Evolutionary conservation across 2,797 vertebrate species (phyloP).

Genomic region (Danio kyathit): DNA sequence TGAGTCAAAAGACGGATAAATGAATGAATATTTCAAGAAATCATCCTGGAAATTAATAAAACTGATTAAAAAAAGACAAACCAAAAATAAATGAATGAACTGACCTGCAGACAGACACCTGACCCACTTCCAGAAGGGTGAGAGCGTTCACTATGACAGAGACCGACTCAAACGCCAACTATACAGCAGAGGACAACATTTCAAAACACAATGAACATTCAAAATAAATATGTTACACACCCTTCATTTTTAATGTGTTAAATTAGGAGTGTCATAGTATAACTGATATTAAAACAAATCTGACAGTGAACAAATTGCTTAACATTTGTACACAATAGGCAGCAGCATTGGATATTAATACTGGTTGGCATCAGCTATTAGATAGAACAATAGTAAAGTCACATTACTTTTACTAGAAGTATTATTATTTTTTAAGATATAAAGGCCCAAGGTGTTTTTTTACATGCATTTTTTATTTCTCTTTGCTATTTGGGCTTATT

Average conservation of each 20-base stretch:
- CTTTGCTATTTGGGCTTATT: no score
- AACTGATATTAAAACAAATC: background rate
- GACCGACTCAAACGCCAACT: slow-evolving; percentile 97
- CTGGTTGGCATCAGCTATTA: no score
- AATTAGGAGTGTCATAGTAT: background rate
- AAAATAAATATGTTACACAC: background rate
- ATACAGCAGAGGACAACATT: slow-evolving; percentile 43
- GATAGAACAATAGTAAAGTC: no score
- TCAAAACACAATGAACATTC: background rate
- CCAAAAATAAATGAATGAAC: background rate
- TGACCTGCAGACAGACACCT: slow-evolving; percentile 96
- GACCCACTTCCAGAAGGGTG: slow-evolving; percentile 93
- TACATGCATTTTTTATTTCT: no score
- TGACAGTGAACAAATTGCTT: no score
- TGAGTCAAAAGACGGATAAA: slow-evolving; percentile 1
- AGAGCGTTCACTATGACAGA: slow-evolving; percentile 95
- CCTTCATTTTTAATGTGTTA: background rate
- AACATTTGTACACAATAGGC: no score
- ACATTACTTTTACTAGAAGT: no score
- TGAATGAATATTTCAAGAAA: background rate
- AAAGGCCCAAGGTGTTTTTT: no score
- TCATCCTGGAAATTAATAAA: background rate
- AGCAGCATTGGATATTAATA: no score
- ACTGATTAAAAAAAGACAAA: background rate
- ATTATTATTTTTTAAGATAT: no score